Evolutionary conservation across 2,113 vertebrate genomes (phyloP).

Genomic region (Periophthalmodon schlosseri): DNA sequence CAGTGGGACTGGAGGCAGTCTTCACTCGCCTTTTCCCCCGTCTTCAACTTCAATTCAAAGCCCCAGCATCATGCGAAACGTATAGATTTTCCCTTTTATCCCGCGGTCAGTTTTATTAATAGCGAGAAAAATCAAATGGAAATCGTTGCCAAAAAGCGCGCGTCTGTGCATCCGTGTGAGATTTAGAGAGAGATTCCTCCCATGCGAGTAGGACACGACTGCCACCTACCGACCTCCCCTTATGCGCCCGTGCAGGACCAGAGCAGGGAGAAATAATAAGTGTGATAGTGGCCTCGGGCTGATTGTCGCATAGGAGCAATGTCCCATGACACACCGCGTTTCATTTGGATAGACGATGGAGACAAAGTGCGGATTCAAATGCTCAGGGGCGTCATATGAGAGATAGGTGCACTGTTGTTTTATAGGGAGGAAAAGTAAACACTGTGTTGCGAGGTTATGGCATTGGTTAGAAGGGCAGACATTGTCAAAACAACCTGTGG

Average conservation of each 20-base stretch:
- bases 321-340: conserved; percentile 47
- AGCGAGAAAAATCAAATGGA: conserved; percentile 16
- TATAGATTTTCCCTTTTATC: conserved; percentile 70
- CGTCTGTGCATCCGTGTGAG: conserved; percentile 13
- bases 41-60: conserved; percentile 42
- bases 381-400: conserved; percentile 10
- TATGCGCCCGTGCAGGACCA: conserved; percentile 8
- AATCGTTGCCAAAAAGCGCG: conserved; percentile 45
- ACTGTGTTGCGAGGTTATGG: neutral
- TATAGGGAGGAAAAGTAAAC: conserved; percentile 1
- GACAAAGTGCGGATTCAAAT: conserved; percentile 28
- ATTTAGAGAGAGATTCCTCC: conserved; percentile 37
- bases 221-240: conserved; percentile 85
- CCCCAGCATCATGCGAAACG: neutral
- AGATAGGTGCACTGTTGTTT: neutral
- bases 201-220: conserved; percentile 81
- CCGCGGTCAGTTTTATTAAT: conserved; percentile 81
- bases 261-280: conserved; percentile 6
- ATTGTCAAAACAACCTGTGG: neutral
- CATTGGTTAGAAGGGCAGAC: neutral
- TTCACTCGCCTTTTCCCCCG: conserved; percentile 9
- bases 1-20: conserved; percentile 40
- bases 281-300: conserved; percentile 46
- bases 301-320: conserved; percentile 47
- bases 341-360: conserved; percentile 36